These are phyloP conservation scores for Steatornis caripensis DNA, from an alignment of 2,113 vertebrate genomes.

Conservation along the genomic window DNA sequence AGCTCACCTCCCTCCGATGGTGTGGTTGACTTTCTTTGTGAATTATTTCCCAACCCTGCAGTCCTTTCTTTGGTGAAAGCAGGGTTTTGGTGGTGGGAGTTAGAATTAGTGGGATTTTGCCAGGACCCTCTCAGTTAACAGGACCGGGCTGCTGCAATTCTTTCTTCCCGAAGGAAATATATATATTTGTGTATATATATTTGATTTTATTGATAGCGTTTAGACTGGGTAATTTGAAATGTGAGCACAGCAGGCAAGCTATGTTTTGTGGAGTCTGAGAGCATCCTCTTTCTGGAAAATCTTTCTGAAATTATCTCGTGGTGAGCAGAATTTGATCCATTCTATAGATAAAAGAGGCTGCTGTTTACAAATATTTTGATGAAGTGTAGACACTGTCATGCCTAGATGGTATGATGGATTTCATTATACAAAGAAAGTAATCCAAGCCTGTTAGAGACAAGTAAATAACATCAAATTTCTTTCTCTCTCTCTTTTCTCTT, in stretches of 20 bases:
- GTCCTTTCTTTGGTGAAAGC: background rate
- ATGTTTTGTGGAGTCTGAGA: background rate
- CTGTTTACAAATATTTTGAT: background rate
- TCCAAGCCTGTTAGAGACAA: background rate
- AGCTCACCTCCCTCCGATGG: background rate
- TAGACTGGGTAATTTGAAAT: background rate
- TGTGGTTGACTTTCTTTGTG: background rate
- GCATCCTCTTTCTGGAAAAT: background rate
- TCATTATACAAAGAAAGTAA: background rate
- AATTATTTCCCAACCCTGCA: background rate
- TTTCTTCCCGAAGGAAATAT: background rate
- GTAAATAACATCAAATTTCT: background rate
- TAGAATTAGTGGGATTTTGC: background rate
- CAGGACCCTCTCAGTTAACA: background rate
- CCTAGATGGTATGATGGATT: background rate
- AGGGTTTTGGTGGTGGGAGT: background rate
- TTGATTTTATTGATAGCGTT: background rate
- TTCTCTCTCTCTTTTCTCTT: background rate
- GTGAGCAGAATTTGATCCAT: background rate
- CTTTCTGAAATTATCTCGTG: background rate
- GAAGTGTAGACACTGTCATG: background rate
- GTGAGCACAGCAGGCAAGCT: background rate
- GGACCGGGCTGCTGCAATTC: background rate
- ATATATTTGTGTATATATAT: background rate
- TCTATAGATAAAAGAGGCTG: background rate